Evolutionary conservation across 2,888 invertebrate species (phyloP), one percentile per base, ranked within the genome.

Genomic region (Pomacea canaliculata): DNA sequence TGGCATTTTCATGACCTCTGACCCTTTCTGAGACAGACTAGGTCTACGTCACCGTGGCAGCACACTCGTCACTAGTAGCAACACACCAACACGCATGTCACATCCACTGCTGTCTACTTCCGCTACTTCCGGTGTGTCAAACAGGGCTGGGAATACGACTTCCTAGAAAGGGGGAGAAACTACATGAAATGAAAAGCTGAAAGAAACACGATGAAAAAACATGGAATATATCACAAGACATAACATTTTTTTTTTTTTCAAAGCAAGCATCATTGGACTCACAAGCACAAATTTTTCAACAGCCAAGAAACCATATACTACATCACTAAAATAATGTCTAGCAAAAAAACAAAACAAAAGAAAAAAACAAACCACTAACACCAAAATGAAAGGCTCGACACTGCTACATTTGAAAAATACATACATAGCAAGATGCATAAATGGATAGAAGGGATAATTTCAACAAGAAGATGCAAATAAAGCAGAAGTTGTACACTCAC

Each of bases 11-110:
- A 56, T 73, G 73, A 60, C 73, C 73, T 51, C 49, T 73, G 16
- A 66, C 18, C n/a, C 67, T 12, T 12, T 19, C 10, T 19, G n/a
- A 65, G n/a, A 72, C 48, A 70, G 74, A 62, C 71, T 75, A 78
- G 65, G 59, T 59, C 69, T 71, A 77, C 72, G 62, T 70, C 73
- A 74, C 75, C 69, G 71, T 46, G 51, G 68, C 72, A 70, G 70
- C 70, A 78, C 74, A 71, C 66, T 63, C 66, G 66, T 56, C 70
- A 72, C 48, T 71, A 77, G 76, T 69, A 70, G 76, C 76, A 73
- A 71, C 76, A 71, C 76, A 79, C 77, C 73, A 74, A 70, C 27
- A 76, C 73, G 73, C 79, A 71, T 67, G 76, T 77, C 77, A 73
- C 77, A 56, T 60, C 69, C 73, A 71, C 69, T 68, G 67, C 66